Evolutionary conservation across 37 sponge, comb jelly and placozoan species (phyloP), one percentile per base, ranked within the genome.

Genomic region (Aplysina aerophoba): DNA sequence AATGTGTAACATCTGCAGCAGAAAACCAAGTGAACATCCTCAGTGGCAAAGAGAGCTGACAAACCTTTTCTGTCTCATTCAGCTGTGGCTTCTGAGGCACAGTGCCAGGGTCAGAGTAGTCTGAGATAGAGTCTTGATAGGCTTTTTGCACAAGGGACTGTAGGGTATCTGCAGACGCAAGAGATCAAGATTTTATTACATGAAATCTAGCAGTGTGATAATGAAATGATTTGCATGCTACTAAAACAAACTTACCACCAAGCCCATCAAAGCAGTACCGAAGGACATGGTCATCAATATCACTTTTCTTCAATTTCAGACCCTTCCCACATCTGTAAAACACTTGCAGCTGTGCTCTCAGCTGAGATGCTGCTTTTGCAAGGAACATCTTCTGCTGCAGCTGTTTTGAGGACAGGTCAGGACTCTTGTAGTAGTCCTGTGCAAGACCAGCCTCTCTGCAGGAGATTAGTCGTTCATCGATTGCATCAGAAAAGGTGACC

Each of bases 281-380:
- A 41, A 75, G 78, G 25, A 75, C 78, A 75, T 25, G 40, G 78
- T 75, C 37, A 44, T 75, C 78, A 41, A 75, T 75, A 4, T 75
- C 78, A 4, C 54, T 36, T 8, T 41, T 75, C 21, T 15, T 22
- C 54, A 75, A 22, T 0, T 44, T 44, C 22, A 41, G 41, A 6
- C 1, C 2, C 24, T 15, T 41, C n/a, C 78, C 78, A 37, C 41
- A 11, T 40, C 21, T 40, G 25, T 75, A 44, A 15, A 41, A 75
- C 4, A 36, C 38, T 44, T 75, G 78, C 6, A 75, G 78, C 50
- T 75, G 50, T 19, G 37, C 54, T 15, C 78, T 75, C 78, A 75
- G 13, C 53, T 41, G 33, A 1, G 53, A n/a, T 1, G 78, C 78
- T 24, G 40, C 78, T 41, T 75, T 75, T 2, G 37, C 54, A 17